A percentile compares a stretch with the other conserved stretches of the same genome.
These are phyloP conservation scores for Leptodactylus fuscus DNA, from an alignment of 2,113 vertebrate species.

Conservation along the genomic window DNA sequence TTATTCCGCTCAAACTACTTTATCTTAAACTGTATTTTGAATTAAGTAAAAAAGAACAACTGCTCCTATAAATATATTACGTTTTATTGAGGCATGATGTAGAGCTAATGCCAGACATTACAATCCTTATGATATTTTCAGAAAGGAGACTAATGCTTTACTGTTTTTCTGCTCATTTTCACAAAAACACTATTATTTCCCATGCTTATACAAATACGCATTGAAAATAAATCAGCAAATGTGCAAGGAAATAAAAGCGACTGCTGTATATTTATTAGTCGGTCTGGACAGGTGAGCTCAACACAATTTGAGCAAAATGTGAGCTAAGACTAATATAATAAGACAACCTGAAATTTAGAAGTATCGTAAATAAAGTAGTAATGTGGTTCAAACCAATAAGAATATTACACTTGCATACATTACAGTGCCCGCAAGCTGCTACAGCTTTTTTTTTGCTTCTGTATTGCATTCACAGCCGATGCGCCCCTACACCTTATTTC, in stretches of 20 bases:
- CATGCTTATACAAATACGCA: neutral
- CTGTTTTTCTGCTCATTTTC: conserved; percentile 62
- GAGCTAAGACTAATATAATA: no score
- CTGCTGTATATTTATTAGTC: no score
- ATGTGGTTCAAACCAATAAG: no score
- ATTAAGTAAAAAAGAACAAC: conserved; percentile 39
- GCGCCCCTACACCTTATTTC: no score
- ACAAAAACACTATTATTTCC: conserved; percentile 11
- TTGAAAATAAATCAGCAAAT: neutral
- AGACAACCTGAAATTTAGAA: no score
- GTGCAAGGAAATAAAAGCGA: neutral
- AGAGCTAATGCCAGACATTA: conserved; percentile 11
- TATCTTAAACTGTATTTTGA: conserved; percentile 64
- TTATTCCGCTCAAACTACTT: conserved; percentile 65
- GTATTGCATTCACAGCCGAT: no score
- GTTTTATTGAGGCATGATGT: conserved; percentile 16
- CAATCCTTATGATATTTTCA: neutral
- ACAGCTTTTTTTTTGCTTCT: no score
- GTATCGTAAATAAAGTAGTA: no score
- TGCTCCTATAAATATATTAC: conserved; percentile 8
- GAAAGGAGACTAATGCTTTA: neutral
- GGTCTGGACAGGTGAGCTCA: no score
- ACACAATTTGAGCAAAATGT: no score
- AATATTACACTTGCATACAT: no score
- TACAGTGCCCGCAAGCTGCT: no score